phyloP scores from a whole-genome alignment of 2,888 invertebrate species.

The Bugulina stolonifera region DNA sequence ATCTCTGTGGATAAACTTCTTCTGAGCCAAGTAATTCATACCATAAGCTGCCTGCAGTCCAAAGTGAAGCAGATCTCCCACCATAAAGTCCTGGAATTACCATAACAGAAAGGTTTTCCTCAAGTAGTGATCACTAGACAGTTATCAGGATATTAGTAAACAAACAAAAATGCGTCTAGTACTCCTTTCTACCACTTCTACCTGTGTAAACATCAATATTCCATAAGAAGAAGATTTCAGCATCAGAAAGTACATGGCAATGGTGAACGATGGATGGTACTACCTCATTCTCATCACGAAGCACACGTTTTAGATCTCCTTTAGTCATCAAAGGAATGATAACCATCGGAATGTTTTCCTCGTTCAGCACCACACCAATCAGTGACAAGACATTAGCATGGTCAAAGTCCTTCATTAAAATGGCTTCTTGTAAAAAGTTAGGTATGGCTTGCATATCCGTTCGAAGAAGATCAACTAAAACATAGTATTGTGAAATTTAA shows the following conservation, averaged over 20 bases:
- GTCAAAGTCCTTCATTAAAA: slow-evolving; percentile 57
- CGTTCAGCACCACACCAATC: slow-evolving; percentile 49
- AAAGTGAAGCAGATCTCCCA: slow-evolving; percentile 55
- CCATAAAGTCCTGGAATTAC: slow-evolving; percentile 53
- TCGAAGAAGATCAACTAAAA: neutral
- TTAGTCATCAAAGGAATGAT: slow-evolving; percentile 57
- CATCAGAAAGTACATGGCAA: neutral
- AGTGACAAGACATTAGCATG: slow-evolving; percentile 56
- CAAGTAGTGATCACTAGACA: too few relatives aligned
- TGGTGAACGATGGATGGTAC: neutral
- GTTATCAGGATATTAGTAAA: neutral
- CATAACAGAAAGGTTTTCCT: too few relatives aligned
- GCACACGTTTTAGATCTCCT: slow-evolving; percentile 54
- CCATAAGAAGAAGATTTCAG: neutral
- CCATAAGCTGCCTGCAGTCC: slow-evolving; percentile 56
- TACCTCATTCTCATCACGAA: slow-evolving; percentile 51
- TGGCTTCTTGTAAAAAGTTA: slow-evolving; percentile 56
- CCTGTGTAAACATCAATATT: neutral
- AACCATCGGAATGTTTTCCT: slow-evolving; percentile 51
- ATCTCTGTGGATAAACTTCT: slow-evolving; percentile 58
- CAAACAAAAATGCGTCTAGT: neutral
- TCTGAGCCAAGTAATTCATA: slow-evolving; percentile 56
- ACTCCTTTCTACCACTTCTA: too few relatives aligned
- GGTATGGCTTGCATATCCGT: slow-evolving; percentile 30
- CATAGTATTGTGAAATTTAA: too few relatives aligned